A percentile compares a stretch with the other conserved stretches of the same genome.
phyloP scores from a whole-genome alignment of 2,888 invertebrate species.

The Idaea straminata region DNA sequence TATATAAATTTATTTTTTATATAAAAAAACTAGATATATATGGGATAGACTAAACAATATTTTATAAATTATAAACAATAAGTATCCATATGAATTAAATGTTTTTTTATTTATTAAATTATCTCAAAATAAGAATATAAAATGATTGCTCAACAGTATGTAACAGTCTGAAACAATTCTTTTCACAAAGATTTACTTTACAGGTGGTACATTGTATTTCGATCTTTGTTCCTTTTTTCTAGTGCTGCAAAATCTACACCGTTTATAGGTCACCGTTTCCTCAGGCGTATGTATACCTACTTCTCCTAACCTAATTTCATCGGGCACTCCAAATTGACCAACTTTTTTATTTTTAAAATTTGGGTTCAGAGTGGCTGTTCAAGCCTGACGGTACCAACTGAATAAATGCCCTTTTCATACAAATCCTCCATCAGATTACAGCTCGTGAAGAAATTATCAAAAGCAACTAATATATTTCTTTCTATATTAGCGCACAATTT shows the following conservation, averaged over 20 bases:
- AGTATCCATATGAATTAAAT: slow-evolving; percentile 1
- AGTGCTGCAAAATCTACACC: slow-evolving; percentile 36
- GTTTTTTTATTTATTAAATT: slow-evolving; percentile 10
- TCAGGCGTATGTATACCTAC: slow-evolving; percentile 36
- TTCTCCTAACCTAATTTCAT: slow-evolving; percentile 36
- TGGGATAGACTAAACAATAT: slow-evolving; percentile 8
- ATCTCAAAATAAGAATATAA: slow-evolving; percentile 3
- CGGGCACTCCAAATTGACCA: slow-evolving; percentile 34
- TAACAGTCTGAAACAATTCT: slow-evolving; percentile 16
- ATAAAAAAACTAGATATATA: not conserved
- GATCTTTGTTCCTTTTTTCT: slow-evolving; percentile 27
- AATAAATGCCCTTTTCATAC: no score
- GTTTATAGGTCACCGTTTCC: slow-evolving; percentile 34
- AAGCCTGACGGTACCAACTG: no score
- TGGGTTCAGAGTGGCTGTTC: not conserved
- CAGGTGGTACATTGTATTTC: slow-evolving; percentile 26
- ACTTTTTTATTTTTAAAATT: slow-evolving; percentile 30
- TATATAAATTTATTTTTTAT: not conserved
- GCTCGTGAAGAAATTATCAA: no score
- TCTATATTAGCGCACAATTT: no score
- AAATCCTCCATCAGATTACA: no score
- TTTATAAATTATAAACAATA: no score
- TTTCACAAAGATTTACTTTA: slow-evolving; percentile 15
- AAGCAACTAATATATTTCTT: no score
- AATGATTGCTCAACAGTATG: slow-evolving; percentile 13